Conservation (phyloP, 2,888 invertebrate genomes). For the Dione vanillae region DNA sequence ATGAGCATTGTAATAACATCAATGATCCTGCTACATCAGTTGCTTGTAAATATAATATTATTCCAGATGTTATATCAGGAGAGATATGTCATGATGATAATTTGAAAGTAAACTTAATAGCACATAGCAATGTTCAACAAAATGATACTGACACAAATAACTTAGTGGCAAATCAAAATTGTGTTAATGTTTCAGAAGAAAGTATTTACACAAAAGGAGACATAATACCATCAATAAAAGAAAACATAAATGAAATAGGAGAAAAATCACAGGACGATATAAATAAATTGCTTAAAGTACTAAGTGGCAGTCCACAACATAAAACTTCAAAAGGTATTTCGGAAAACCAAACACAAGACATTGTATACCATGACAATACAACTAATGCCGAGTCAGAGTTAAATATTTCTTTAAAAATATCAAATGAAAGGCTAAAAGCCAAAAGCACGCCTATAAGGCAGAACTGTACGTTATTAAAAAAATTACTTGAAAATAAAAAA, state of each 20-base stretch:
- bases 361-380: slow-evolving; percentile 24
- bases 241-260: slow-evolving; percentile 23
- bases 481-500: slow-evolving; percentile 72
- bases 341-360: slow-evolving; percentile 31
- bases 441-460: slow-evolving; percentile 50
- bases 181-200: slow-evolving; percentile 31
- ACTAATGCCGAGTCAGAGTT: slow-evolving; percentile 29
- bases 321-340: slow-evolving; percentile 19
- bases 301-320: slow-evolving; percentile 12
- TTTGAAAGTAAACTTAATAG: slow-evolving; percentile 25
- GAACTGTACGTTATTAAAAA: slow-evolving; percentile 76
- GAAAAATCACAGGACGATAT: slow-evolving; percentile 22
- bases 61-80: slow-evolving; percentile 53
- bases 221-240: slow-evolving; percentile 20
- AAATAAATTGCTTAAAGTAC: slow-evolving; percentile 7
- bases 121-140: slow-evolving; percentile 17
- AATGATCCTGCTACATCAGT: slow-evolving; percentile 51
- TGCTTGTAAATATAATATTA: slow-evolving; percentile 67
- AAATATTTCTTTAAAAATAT: slow-evolving; percentile 29
- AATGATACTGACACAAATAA: slow-evolving; percentile 26
- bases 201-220: slow-evolving; percentile 28
- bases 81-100: slow-evolving; percentile 33
- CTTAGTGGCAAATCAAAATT: slow-evolving; percentile 39
- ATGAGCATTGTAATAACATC: slow-evolving; percentile 61
- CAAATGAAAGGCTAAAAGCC: slow-evolving; percentile 39